Conservation (phyloP, 2,888 invertebrate species). For the Lordiphosa fenestrarum region DNA sequence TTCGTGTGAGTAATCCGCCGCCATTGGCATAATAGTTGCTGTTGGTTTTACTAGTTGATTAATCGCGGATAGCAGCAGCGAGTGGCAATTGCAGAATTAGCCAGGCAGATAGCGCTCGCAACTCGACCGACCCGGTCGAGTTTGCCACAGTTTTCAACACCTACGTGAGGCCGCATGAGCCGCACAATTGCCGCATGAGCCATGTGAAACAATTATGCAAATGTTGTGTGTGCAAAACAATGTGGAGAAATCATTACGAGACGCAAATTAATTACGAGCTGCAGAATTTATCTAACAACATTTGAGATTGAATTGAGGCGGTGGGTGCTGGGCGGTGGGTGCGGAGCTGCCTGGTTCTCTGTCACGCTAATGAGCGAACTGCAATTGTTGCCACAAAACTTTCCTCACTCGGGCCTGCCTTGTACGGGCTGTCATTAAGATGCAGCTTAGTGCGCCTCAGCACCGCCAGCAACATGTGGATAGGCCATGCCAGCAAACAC, state of each 20-base stretch:
- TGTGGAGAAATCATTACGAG: slow-evolving; percentile 68
- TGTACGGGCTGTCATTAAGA: slow-evolving; percentile 60
- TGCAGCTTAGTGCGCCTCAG: slow-evolving; percentile 43
- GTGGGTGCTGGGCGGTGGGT: slow-evolving; percentile 2
- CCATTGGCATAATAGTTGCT: slow-evolving; percentile 40
- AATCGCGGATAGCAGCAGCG: slow-evolving; percentile 68
- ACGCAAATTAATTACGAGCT: slow-evolving; percentile 64
- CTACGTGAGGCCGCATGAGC: slow-evolving; percentile 40
- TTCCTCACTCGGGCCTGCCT: slow-evolving; percentile 34
- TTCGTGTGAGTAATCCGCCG: slow-evolving; percentile 39
- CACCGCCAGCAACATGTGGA: slow-evolving; percentile 47
- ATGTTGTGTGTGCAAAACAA: slow-evolving; percentile 54
- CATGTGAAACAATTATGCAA: slow-evolving; percentile 70
- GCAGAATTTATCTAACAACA: slow-evolving; percentile 52
- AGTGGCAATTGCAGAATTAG: slow-evolving; percentile 65
- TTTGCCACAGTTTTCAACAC: slow-evolving; percentile 56
- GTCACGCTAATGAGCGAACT: slow-evolving; percentile 74
- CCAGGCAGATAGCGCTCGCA: slow-evolving; percentile 52
- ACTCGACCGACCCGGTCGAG: slow-evolving; percentile 30
- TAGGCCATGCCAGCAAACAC: slow-evolving; percentile 41
- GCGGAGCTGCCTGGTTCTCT: slow-evolving; percentile 46
- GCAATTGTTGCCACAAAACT: slow-evolving; percentile 65
- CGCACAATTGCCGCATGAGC: slow-evolving; percentile 28
- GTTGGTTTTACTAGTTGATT: slow-evolving; percentile 48
- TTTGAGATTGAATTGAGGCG: slow-evolving; percentile 24